Base-by-base conservation (phyloP, 2,888 invertebrate species). In the Agrenia bidenticulata region DNA sequence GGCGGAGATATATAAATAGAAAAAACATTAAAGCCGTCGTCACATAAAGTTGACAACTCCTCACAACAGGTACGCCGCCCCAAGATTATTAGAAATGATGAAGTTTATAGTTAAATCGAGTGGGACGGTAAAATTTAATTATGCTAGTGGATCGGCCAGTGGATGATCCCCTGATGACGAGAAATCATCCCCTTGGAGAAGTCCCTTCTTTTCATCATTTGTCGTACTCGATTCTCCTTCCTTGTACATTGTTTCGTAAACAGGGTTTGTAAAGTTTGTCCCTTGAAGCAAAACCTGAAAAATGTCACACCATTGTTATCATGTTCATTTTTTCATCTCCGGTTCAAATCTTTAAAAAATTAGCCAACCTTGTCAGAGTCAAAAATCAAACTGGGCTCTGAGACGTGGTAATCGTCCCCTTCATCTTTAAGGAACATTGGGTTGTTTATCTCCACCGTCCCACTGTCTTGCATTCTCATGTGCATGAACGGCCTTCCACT, bases 221-320 rank as follows among this genome's bases (percentile, higher is more conserved):
- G 73, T 69, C 15, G 66, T 59, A 60, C 74, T 73, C 7, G 76
- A 76, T 13, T 77, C 77, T 11, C 77, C 77, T 42, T 77, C 78
- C 61, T 77, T 84, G 80, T 89, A 91, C 83, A 90, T 87, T 57
- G 89, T 89, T 78, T 92, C 92, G 81, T 92, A 92, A 53, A 92
- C 89, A 0, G 92, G 92, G 81, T 92, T 92, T 21, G 89, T 89
- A 82, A 91, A 92, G 81, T 91, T 90, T 27, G 88, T 88, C 72
- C 85, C 85, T 83, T 84, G 76, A 13, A 78, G 78, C 64, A 71
- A 59, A 62, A 70, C 77, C 77, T 74, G 78, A 77, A 70, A 70
- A 63, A 64, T 26, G 59, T 26, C 37, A n/a, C n/a, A n/a, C n/a
- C n/a, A n/a, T 61, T 56, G 7, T 45, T 26, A 26, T 26, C 21